Base-by-base conservation (phyloP, 1,140 invertebrate species). In the Brachionus calyciflorus region DNA sequence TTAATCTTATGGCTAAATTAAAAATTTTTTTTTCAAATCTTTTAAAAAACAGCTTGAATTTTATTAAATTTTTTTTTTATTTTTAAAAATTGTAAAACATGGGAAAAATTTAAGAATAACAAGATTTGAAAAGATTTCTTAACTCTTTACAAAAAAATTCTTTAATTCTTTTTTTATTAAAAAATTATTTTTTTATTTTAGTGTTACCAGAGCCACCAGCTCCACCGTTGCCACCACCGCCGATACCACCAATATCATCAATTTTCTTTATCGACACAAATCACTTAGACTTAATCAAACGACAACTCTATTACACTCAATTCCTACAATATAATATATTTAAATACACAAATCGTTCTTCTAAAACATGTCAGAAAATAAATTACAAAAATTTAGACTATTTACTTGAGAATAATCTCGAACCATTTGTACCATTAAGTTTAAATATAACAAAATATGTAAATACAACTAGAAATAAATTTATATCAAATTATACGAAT, bases 181-280 rank as follows among this genome's bases (percentile, higher is more conserved):
- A 5, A 9, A 5, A 37, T 5, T 37, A 17, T 60, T 60, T 60
- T 60, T 60, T 33, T 30, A 33, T 37, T 60, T 60, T 37, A 60
- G 55, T 60, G 55, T 37, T 60, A 37, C 55, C 55, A 6, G 37
- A 17, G n/a, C 55, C 55, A 33, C 55, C 55, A 28, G 37, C 37
- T 19, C 55, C 55, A 37, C 55, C 55, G 37, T 60, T 60, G 30
- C 55, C 55, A 19, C 55, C 55, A n/a, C 55, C 55, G 55, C 55
- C 55, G 7, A n/a, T 37, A 37, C 55, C 55, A 17, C 55, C 30
- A 5, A 12, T 60, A 17, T 19, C 5, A 6, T 2, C 55, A 19
- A 28, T 57, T 28, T 30, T 28, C n/a, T n/a, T 57, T 6, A 10
- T 28, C 26, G 28, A 33, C 26, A 57, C 53, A 3, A 37, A 3